These are phyloP conservation scores for Bimastos eiseni DNA, from an alignment of 2,888 invertebrate genomes.

Conservation along the genomic window DNA sequence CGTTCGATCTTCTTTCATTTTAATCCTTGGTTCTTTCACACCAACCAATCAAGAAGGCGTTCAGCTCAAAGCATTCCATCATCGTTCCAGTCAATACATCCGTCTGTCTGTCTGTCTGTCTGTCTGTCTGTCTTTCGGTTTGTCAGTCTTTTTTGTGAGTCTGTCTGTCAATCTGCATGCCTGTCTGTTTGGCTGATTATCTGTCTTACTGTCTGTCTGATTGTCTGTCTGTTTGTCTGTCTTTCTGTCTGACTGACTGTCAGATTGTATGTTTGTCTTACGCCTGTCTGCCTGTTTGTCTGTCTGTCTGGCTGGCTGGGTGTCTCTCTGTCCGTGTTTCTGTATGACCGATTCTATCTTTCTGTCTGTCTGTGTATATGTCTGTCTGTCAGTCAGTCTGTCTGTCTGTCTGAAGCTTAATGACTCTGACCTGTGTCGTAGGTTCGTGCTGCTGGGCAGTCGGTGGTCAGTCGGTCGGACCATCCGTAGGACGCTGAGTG, in stretches of 20 bases:
- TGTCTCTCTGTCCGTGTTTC: too few species aligned
- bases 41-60: too few species aligned
- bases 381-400: too few species aligned
- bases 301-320: background rate
- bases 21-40: too few species aligned
- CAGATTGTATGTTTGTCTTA: too few species aligned
- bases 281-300: background rate
- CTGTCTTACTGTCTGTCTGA: background rate
- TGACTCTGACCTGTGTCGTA: background rate
- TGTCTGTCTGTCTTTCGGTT: background rate
- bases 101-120: background rate
- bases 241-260: background rate
- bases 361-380: too few species aligned
- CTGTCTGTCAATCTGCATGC: background rate
- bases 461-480: background rate
- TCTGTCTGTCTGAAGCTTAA: background rate
- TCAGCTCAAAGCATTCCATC: too few species aligned
- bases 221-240: background rate
- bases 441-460: background rate
- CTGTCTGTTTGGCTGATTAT: background rate
- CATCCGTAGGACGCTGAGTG: constrained; percentile 15
- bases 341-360: too few species aligned
- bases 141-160: background rate
- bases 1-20: too few species aligned
- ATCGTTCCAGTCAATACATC: background rate